These are phyloP conservation scores for Hycleus phaleratus DNA, from an alignment of 1,140 invertebrate genomes.

Conservation along the genomic window DNA sequence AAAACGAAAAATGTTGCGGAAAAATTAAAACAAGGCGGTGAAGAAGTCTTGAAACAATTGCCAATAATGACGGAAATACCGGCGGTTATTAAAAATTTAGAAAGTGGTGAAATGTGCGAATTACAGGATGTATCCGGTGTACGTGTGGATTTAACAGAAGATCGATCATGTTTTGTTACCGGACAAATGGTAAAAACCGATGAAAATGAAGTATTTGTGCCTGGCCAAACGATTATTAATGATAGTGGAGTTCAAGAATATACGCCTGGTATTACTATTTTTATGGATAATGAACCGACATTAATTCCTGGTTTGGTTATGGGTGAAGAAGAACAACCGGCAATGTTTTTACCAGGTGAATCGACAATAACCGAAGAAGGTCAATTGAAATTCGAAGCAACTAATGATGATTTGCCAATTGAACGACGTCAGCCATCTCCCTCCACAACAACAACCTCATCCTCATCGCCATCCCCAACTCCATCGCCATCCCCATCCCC, in stretches of 20 bases:
- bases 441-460: conserved; percentile 13
- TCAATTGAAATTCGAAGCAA: conserved; percentile 41
- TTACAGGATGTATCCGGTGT: conserved; percentile 55
- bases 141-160: conserved; percentile 55
- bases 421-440: conserved; percentile 5
- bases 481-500: background rate
- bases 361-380: conserved; percentile 46
- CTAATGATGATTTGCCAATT: conserved; percentile 29
- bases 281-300: conserved; percentile 54
- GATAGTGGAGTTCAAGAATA: conserved; percentile 53
- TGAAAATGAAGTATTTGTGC: conserved; percentile 57
- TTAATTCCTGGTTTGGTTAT: conserved; percentile 50
- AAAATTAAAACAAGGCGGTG: conserved; percentile 44
- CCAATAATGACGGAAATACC: conserved; percentile 55
- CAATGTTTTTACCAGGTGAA: conserved; percentile 52
- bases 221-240: conserved; percentile 62
- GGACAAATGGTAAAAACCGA: conserved; percentile 61
- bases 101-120: conserved; percentile 51
- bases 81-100: conserved; percentile 54
- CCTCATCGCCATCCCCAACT: conserved; percentile 1
- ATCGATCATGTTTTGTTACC: conserved; percentile 38
- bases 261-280: conserved; percentile 62
- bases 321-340: conserved; percentile 30
- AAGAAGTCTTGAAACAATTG: conserved; percentile 46
- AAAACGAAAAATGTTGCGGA: conserved; percentile 51